Percentiles rank a stretch among this genome's conserved stretches.
Conservation (phyloP, 2,888 invertebrate species). For the Sminthurinus aureus region DNA sequence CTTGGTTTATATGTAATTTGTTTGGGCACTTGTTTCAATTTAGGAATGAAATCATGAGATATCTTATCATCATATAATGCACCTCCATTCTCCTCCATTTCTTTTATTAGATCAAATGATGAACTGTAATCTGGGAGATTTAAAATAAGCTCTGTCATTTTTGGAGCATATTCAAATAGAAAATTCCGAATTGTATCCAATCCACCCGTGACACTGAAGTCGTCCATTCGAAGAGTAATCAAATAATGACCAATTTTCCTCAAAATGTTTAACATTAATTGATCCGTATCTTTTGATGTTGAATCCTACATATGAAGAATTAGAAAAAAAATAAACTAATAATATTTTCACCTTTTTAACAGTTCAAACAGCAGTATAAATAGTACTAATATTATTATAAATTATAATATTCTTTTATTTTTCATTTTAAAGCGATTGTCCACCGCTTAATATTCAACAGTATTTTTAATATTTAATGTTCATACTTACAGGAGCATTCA, state of each 20-base stretch:
- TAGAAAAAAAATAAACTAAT: neutral
- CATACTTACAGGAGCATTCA: slow-evolving; percentile 1
- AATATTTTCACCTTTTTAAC: neutral
- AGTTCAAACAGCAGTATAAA: neutral
- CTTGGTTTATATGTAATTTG: neutral
- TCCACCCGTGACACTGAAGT: neutral
- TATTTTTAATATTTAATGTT: neutral
- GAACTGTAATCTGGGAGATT: neutral
- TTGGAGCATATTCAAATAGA: slow-evolving; percentile 2
- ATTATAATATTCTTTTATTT: too few relatives aligned
- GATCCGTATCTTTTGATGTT: neutral
- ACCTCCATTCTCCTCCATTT: neutral
- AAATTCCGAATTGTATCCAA: neutral
- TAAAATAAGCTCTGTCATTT: neutral
- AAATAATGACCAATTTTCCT: slow-evolving; percentile 9
- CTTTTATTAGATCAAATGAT: neutral
- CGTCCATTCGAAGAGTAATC: neutral
- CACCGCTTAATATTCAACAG: neutral
- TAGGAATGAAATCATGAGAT: neutral
- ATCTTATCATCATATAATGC: neutral
- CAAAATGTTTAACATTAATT: slow-evolving; percentile 3
- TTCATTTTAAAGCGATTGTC: neutral
- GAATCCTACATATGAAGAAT: neutral
- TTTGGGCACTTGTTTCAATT: neutral
- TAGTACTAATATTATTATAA: too few relatives aligned